Conservation (phyloP, 2,113 vertebrate species). For the Leptosomus discolor region DNA sequence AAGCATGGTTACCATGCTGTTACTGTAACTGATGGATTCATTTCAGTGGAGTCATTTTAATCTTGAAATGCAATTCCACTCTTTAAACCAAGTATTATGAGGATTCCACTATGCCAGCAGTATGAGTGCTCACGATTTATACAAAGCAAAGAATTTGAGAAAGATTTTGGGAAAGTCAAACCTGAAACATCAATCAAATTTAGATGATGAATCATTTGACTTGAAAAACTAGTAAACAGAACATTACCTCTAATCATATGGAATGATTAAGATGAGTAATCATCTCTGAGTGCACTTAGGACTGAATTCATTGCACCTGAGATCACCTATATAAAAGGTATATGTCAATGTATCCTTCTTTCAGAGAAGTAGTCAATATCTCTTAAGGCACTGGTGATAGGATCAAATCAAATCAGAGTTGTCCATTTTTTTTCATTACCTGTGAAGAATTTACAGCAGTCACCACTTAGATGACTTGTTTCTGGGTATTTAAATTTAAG, state of each 20-base stretch:
- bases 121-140: not conserved
- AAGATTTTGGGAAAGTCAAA: not conserved
- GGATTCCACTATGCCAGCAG: not conserved
- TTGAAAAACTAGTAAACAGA: not conserved
- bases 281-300: not conserved
- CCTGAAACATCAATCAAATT: not conserved
- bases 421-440: not conserved
- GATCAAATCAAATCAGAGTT: not conserved
- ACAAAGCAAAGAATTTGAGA: not conserved
- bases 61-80: not conserved
- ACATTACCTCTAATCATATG: not conserved
- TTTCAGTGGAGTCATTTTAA: not conserved
- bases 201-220: not conserved
- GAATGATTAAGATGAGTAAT: not conserved
- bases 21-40: not conserved
- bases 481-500: not conserved
- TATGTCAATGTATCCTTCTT: not conserved
- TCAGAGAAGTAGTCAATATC: not conserved
- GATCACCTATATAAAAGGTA: not conserved
- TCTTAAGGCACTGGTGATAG: not conserved
- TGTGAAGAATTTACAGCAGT: not conserved
- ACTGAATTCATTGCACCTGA: not conserved
- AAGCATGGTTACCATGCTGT: not conserved
- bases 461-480: not conserved
- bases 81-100: not conserved